Conservation (phyloP, 2,113 vertebrate species). For the Myotis davidii region DNA sequence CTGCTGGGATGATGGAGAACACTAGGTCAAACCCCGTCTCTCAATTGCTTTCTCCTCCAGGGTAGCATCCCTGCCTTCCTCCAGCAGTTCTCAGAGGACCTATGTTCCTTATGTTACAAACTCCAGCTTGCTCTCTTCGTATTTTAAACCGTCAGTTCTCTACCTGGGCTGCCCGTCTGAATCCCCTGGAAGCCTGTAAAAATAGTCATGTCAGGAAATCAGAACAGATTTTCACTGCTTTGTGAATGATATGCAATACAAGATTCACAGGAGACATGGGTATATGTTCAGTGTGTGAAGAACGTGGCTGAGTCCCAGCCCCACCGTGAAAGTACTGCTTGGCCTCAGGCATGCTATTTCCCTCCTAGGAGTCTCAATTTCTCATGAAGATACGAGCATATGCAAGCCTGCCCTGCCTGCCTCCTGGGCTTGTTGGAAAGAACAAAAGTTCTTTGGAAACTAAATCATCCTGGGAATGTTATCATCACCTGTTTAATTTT, state of each 20-base stretch:
- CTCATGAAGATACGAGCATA: neutral
- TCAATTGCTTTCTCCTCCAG: neutral
- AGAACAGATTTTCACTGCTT: neutral
- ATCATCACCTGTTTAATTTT: neutral
- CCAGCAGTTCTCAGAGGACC: neutral
- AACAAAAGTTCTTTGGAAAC: neutral
- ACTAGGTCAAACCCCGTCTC: neutral
- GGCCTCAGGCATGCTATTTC: neutral
- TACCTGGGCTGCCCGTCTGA: neutral
- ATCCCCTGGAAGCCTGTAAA: neutral
- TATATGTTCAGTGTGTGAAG: neutral
- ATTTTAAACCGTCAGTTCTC: neutral
- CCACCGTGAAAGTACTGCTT: neutral
- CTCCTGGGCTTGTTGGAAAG: neutral
- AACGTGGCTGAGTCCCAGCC: neutral
- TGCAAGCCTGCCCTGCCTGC: neutral
- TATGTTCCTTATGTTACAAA: neutral
- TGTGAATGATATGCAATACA: neutral
- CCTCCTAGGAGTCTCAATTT: rapidly evolving
- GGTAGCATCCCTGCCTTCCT: neutral
- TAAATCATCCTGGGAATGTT: neutral
- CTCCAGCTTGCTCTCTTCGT: neutral
- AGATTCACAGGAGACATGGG: neutral
- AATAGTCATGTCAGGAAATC: neutral
- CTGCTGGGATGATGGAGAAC: neutral